A percentile compares a stretch with the other conserved stretches of the same genome.
Evolutionary conservation across 2,113 vertebrate genomes (phyloP).

Genomic region (Solea solea): DNA sequence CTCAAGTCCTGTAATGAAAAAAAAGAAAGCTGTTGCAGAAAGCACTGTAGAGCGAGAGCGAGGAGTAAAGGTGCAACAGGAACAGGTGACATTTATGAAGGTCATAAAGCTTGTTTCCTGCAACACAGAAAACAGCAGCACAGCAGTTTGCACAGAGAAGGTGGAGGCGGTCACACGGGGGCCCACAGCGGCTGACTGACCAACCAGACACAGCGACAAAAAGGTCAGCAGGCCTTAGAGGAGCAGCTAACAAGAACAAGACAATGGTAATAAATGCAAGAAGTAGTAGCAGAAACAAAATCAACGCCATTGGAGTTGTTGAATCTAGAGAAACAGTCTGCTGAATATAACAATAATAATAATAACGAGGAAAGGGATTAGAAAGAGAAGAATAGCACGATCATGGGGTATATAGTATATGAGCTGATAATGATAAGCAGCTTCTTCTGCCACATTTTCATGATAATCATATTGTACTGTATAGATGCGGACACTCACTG

Average conservation of each 20-base stretch:
- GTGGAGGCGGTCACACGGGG: constrained; percentile 2
- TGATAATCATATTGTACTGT: too few relatives aligned
- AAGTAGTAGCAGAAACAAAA: too few relatives aligned
- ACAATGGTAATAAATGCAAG: neutral
- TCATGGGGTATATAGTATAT: too few relatives aligned
- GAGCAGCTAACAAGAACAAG: neutral
- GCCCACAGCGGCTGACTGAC: neutral
- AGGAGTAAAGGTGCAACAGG: neutral
- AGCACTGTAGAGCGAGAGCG: neutral
- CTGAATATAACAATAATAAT: too few relatives aligned
- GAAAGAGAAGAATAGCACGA: too few relatives aligned
- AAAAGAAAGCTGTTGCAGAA: neutral
- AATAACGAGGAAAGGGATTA: too few relatives aligned
- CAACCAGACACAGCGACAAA: neutral
- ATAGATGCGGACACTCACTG: too few relatives aligned
- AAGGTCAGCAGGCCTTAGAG: neutral
- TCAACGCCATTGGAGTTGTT: neutral
- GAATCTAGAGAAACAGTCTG: neutral
- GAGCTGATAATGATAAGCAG: neutral
- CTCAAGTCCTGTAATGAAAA: neutral
- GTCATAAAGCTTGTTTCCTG: constrained; percentile 6
- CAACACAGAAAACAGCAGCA: neutral
- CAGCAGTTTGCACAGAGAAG: constrained; percentile 3
- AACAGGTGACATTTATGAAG: constrained; percentile 30
- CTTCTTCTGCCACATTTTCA: neutral